Evolutionary conservation across 1,140 invertebrate species (phyloP).

Genomic region (Drosophila nikananu): DNA sequence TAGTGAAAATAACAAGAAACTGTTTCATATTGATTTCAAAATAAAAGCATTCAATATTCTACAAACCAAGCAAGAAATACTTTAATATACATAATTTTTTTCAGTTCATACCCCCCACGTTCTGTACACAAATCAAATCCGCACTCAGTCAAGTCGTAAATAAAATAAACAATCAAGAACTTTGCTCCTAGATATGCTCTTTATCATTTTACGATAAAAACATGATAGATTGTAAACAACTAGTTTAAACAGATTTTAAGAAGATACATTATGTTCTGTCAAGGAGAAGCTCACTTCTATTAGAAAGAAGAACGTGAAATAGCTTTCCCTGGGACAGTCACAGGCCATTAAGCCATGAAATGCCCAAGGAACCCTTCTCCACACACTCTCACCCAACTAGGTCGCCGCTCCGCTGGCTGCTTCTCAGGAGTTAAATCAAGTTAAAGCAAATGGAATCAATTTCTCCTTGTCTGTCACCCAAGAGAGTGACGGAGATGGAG

Average conservation of each 20-base stretch:
- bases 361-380: constrained; percentile 26
- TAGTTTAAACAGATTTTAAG: not conserved
- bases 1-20: too few species aligned
- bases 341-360: constrained; percentile 5
- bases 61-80: not conserved
- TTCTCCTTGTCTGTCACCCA: constrained; percentile 42
- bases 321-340: constrained; percentile 17
- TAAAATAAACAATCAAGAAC: constrained; percentile 7
- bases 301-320: not conserved
- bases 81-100: not conserved
- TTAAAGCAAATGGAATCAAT: constrained; percentile 37
- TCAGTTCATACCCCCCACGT: not conserved
- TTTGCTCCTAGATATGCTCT: constrained; percentile 5
- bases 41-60: not conserved
- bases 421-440: constrained; percentile 15
- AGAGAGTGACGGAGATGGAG: constrained; percentile 18
- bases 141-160: constrained; percentile 4
- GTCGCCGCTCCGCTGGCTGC: constrained; percentile 5
- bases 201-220: not conserved
- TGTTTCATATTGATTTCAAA: too few species aligned
- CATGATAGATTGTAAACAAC: not conserved
- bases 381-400: constrained; percentile 22
- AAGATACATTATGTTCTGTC: constrained; percentile 5
- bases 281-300: not conserved
- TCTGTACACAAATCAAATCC: not conserved